These are phyloP conservation scores for Scaptomyza tumidula DNA, from an alignment of 2,888 invertebrate species.

Conservation along the genomic window DNA sequence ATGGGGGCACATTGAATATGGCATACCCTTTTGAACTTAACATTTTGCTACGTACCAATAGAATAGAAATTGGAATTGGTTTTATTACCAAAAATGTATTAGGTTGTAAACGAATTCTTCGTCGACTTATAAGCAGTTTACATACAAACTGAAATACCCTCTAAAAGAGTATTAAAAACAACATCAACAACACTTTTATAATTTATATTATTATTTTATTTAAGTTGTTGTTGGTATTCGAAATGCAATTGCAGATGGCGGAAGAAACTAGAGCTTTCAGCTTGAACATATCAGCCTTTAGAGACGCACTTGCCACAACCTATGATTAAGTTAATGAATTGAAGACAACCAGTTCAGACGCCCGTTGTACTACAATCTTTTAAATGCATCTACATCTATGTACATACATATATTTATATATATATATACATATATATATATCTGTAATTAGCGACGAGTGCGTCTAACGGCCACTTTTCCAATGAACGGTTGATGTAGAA, in stretches of 20 bases:
- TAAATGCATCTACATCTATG: constrained; percentile 20
- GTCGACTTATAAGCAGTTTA: too few relatives aligned
- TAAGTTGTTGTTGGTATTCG: constrained; percentile 33
- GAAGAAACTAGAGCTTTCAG: constrained; percentile 36
- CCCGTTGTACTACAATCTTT: neutral
- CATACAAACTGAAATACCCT: neutral
- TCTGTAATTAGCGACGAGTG: constrained; percentile 67
- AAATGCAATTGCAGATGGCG: constrained; percentile 55
- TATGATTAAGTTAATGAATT: constrained; percentile 68
- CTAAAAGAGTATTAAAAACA: neutral
- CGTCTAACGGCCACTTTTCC: constrained; percentile 62
- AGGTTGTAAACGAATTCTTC: too few relatives aligned
- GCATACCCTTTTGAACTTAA: neutral
- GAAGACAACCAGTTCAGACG: constrained; percentile 45
- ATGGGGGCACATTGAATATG: neutral
- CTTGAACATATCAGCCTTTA: neutral
- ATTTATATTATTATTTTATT: neutral
- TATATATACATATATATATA: constrained; percentile 3
- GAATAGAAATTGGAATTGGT: too few relatives aligned
- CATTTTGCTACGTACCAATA: too few relatives aligned
- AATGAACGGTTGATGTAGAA: neutral
- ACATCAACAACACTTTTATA: neutral
- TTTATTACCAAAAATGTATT: too few relatives aligned
- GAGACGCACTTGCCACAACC: constrained; percentile 68
- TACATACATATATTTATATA: neutral